Conservation (phyloP, 2,113 vertebrate genomes). For the Chitala chitala region DNA sequence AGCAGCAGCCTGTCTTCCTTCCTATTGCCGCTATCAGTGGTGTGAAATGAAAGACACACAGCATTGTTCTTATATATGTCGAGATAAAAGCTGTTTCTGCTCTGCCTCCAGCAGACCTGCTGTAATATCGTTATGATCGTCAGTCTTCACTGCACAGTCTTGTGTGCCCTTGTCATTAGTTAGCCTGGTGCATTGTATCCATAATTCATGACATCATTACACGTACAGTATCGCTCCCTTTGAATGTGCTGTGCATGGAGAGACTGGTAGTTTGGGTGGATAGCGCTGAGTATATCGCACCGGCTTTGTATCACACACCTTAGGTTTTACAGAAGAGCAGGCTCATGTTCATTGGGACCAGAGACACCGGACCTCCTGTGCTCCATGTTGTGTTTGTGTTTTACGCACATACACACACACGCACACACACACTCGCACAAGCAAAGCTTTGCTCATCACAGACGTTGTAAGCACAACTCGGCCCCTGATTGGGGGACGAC, state of each 20-base stretch:
- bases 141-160: slow-evolving; percentile 29
- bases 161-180: slow-evolving; percentile 38
- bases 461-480: not conserved
- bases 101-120: slow-evolving; percentile 20
- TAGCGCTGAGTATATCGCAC: not conserved
- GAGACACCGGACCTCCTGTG: not conserved
- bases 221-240: slow-evolving; percentile 31
- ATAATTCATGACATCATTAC: slow-evolving; percentile 55
- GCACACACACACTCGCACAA: too few relatives aligned
- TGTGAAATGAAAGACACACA: too few relatives aligned
- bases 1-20: not conserved
- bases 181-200: slow-evolving; percentile 47
- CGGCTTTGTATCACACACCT: not conserved
- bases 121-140: too few relatives aligned
- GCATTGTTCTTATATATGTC: not conserved
- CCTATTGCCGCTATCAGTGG: not conserved
- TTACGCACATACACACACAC: not conserved
- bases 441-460: not conserved
- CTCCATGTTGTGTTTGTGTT: not conserved
- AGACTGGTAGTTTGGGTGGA: not conserved
- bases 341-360: not conserved
- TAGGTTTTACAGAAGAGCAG: not conserved
- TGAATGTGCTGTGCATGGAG: slow-evolving; percentile 25
- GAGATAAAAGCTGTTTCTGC: slow-evolving; percentile 27
- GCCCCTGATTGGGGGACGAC: not conserved